A percentile compares a stretch with the other conserved stretches of the same genome.
Conservation (phyloP, 2,113 vertebrate genomes). For the Dolichotis patagonum region DNA sequence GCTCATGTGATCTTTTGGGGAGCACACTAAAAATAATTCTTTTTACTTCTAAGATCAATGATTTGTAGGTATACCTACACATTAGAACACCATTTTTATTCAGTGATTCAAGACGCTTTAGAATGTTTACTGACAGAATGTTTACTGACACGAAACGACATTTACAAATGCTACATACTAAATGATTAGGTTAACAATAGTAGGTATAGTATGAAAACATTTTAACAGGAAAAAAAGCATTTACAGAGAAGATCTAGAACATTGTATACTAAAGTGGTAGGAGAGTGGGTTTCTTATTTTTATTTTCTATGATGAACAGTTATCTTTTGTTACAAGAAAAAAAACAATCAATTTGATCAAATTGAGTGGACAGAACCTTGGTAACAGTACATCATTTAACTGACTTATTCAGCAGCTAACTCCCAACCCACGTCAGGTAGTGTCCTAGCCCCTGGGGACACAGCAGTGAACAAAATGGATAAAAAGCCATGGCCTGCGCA, state of each 20-base stretch:
- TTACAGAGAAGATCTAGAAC: background rate
- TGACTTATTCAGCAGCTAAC: background rate
- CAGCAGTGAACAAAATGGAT: background rate
- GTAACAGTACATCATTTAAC: slow-evolving; percentile 5
- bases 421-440: background rate
- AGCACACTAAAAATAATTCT: background rate
- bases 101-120: slow-evolving; percentile 25
- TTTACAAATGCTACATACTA: background rate
- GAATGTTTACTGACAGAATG: slow-evolving; percentile 20
- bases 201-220: background rate
- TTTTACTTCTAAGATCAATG: background rate
- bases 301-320: slow-evolving; percentile 22
- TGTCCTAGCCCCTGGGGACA: background rate
- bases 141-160: slow-evolving; percentile 46
- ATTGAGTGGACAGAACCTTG: slow-evolving; percentile 2
- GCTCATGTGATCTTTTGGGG: background rate
- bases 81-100: slow-evolving; percentile 27
- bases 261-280: background rate
- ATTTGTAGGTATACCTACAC: background rate
- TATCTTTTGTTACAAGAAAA: slow-evolving; percentile 36
- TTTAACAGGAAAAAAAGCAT: slow-evolving; percentile 10
- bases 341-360: slow-evolving; percentile 9
- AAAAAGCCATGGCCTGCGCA: background rate
- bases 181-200: background rate
- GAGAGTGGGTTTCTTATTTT: background rate